Evolutionary conservation across 2,888 invertebrate genomes (phyloP).

Genomic region (Drosophila meridionalis): DNA sequence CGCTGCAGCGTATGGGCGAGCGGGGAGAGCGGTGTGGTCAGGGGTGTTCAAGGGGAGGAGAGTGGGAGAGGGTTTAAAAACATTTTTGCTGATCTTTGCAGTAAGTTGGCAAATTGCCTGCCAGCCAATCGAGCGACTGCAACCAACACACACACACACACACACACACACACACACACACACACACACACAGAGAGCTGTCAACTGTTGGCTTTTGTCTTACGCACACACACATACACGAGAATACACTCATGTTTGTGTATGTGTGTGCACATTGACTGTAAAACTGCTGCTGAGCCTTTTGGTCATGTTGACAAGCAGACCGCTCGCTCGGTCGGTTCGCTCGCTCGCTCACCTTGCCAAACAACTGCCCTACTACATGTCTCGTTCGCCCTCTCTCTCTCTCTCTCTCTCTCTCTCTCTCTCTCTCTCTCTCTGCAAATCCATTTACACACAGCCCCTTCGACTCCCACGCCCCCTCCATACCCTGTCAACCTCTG

Average conservation of each 20-base stretch:
- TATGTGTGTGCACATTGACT: constrained; percentile 14
- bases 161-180: constrained; percentile 7
- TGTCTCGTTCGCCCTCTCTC: not conserved
- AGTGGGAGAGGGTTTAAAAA: constrained; percentile 23
- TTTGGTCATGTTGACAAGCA: constrained; percentile 77
- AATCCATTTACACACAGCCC: constrained; percentile 8
- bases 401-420: not conserved
- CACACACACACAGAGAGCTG: constrained; percentile 32
- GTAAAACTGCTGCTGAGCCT: constrained; percentile 48
- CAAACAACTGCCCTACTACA: not conserved
- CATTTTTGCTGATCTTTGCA: constrained; percentile 79
- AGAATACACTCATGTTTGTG: constrained; percentile 9
- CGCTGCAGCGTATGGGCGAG: not conserved
- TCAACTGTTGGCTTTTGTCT: constrained; percentile 72
- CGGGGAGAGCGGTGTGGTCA: accelerated
- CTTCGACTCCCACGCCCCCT: not conserved
- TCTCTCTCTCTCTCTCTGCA: not conserved
- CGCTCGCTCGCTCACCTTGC: no score
- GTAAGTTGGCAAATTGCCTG: constrained; percentile 79
- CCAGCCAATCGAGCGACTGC: constrained; percentile 61
- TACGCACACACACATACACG: constrained; percentile 45
- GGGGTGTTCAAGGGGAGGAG: not conserved
- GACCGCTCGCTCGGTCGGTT: constrained; percentile 17
- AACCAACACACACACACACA: constrained; percentile 11
- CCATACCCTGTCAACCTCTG: not conserved